These are phyloP conservation scores for Coleophora deauratella DNA, from an alignment of 2,888 invertebrate genomes.

Conservation along the genomic window DNA sequence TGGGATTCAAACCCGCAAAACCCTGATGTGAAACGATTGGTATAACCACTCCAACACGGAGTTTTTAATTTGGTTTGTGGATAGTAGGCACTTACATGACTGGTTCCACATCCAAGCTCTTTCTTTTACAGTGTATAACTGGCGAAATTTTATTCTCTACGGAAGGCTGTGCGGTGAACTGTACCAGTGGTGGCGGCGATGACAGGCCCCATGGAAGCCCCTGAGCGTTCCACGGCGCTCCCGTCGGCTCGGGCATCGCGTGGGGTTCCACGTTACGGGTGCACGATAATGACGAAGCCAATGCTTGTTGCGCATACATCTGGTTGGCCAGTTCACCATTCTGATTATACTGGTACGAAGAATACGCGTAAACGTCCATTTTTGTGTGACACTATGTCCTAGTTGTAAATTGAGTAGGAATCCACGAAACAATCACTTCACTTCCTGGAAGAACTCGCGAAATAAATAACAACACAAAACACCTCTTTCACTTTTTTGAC, in stretches of 20 bases:
- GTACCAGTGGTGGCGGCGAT: constrained; percentile 56
- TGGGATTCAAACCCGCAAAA: too few relatives aligned
- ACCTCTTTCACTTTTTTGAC: background rate
- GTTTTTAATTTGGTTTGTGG: too few relatives aligned
- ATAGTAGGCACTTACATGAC: constrained; percentile 65
- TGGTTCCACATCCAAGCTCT: constrained; percentile 57
- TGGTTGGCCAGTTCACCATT: constrained; percentile 55
- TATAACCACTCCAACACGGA: too few relatives aligned
- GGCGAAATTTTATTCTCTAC: constrained; percentile 30
- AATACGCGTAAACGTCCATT: constrained; percentile 59
- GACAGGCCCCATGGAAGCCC: constrained; percentile 68
- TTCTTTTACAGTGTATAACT: constrained; percentile 55
- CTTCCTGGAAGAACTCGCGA: background rate
- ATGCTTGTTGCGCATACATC: constrained; percentile 52
- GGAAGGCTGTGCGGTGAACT: constrained; percentile 55
- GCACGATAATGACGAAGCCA: constrained; percentile 35
- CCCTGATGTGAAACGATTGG: too few relatives aligned
- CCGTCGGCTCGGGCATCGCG: constrained; percentile 54
- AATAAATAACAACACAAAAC: background rate
- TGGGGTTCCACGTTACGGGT: constrained; percentile 35
- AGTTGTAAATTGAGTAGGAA: background rate
- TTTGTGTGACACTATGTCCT: constrained; percentile 10
- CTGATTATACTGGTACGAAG: constrained; percentile 45
- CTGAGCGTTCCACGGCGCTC: constrained; percentile 69
- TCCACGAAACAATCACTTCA: background rate